Evolutionary conservation across 1,140 invertebrate genomes (phyloP).

Genomic region (Parapsyche elsis): DNA sequence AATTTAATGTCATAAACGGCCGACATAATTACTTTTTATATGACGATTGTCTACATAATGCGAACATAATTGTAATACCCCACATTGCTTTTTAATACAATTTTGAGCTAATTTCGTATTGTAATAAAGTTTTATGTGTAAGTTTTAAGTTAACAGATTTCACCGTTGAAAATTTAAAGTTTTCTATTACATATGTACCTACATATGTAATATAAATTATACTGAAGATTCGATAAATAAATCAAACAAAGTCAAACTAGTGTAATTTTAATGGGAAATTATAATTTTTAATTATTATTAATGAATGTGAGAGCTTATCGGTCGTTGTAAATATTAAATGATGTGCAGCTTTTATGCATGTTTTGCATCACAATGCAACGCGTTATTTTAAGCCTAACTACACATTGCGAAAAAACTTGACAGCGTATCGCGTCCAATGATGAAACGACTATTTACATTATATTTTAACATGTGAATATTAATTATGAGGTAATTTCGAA

Average conservation of each 20-base stretch:
- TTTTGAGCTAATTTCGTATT: no score
- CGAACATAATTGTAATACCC: neutral
- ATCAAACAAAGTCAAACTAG: no score
- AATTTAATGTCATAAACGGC: neutral
- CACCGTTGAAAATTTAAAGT: no score
- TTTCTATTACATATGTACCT: no score
- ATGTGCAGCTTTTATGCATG: conserved; percentile 2
- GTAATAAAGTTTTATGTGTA: no score
- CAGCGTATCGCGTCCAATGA: neutral
- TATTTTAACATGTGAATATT: neutral
- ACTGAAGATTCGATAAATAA: no score
- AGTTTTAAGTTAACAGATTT: no score
- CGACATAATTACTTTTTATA: conserved; percentile 26
- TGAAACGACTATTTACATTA: neutral
- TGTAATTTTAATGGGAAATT: no score
- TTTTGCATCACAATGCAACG: conserved; percentile 18
- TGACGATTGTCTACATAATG: conserved; percentile 15
- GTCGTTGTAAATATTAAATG: neutral
- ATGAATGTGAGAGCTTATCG: neutral
- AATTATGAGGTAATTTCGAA: neutral
- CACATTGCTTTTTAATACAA: neutral
- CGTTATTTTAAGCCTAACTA: conserved; percentile 32
- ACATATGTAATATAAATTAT: no score
- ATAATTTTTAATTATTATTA: neutral
- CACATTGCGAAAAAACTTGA: conserved; percentile 26